Conservation (phyloP, 1,140 invertebrate genomes). For the Himalopsyche phryganea region DNA sequence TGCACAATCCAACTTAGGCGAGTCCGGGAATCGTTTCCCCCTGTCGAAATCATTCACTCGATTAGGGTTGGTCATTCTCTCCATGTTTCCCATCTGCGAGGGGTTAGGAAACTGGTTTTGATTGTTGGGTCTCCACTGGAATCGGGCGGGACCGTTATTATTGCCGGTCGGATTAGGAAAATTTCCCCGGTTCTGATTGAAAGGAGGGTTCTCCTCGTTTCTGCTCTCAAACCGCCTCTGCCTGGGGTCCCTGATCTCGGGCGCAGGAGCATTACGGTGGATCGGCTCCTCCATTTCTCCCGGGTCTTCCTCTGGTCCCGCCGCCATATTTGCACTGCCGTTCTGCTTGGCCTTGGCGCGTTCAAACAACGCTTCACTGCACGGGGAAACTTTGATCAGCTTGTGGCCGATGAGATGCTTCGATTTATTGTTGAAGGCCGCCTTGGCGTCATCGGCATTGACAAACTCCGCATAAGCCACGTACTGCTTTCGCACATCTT, state of each 20-base stretch:
- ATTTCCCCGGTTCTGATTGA: neutral
- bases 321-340: neutral
- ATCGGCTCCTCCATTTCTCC: conserved; percentile 29
- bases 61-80: conserved; percentile 35
- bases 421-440: conserved; percentile 53
- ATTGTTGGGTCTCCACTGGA: conserved; percentile 38
- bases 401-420: conserved; percentile 58
- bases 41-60: conserved; percentile 26
- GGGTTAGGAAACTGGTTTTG: conserved; percentile 33
- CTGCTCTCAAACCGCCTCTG: conserved; percentile 28
- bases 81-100: conserved; percentile 6
- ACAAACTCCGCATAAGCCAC: conserved; percentile 73
- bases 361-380: conserved; percentile 53
- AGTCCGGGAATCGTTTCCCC: conserved; percentile 12
- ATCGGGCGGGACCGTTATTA: conserved; percentile 8
- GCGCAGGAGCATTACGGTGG: conserved; percentile 15
- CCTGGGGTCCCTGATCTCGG: conserved; percentile 37
- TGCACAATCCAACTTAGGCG: conserved; percentile 57
- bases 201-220: conserved; percentile 4
- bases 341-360: conserved; percentile 41
- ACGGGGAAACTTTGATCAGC: conserved; percentile 50
- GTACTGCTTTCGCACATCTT: conserved; percentile 53
- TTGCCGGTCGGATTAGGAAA: neutral
- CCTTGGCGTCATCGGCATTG: conserved; percentile 63
- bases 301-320: neutral